Evolutionary conservation across 2,113 vertebrate species (phyloP).

Genomic region (Prunella fulvescens): DNA sequence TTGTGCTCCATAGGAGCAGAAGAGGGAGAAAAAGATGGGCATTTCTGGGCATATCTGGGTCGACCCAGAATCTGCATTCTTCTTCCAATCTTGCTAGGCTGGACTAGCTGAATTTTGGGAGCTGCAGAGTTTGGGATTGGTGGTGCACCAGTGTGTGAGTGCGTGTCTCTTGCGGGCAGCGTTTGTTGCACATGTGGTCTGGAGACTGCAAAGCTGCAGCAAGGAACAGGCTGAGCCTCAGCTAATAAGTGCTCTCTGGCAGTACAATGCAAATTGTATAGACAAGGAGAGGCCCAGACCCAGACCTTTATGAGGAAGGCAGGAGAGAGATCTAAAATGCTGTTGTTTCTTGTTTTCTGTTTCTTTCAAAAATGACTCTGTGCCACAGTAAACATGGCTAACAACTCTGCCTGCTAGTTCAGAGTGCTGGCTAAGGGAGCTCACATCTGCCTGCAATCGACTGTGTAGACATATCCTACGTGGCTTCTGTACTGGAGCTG

Average conservation of each 20-base stretch:
- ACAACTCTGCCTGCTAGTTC: background rate
- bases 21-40: background rate
- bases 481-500: background rate
- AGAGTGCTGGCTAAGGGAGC: background rate
- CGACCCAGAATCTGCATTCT: background rate
- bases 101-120: background rate
- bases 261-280: background rate
- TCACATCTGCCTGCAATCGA: constrained; percentile 23
- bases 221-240: background rate
- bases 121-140: background rate
- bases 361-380: background rate
- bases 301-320: background rate
- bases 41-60: background rate
- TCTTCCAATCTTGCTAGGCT: background rate
- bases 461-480: background rate
- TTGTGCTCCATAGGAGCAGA: background rate
- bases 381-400: constrained; percentile 22
- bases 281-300: background rate
- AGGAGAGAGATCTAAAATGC: background rate
- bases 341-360: constrained; percentile 25
- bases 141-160: background rate
- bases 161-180: rapidly evolving
- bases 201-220: background rate
- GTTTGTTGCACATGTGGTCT: background rate
- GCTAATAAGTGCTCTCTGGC: background rate